Base-by-base conservation (phyloP, 2,888 invertebrate species). In the Lottia gigantea region DNA sequence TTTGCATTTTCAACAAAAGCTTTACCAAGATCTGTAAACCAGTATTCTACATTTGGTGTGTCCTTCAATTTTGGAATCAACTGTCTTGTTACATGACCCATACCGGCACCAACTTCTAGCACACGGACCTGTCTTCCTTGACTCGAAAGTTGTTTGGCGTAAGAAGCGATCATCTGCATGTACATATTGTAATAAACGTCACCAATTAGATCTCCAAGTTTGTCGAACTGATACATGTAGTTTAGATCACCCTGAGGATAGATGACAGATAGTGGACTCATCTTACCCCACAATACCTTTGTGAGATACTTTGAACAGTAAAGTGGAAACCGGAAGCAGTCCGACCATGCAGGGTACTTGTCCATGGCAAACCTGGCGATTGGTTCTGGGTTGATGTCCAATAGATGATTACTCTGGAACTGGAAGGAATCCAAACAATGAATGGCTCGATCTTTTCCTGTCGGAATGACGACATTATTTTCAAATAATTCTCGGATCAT, bases 1-100 rank as follows among this genome's bases (percentile, higher is more conserved):
- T 55, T 55, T 2, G 55, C 55, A 55, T 55, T 55, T 55, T 55
- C 55, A 23, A 55, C 55, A 55, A 55, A 55, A 23, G 55, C 55
- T 23, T 55, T 55, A 55, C 55, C 55, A 55, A 55, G 55, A 19
- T 55, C 55, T 55, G 55, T 55, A 23, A 55, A 55, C 55, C 55
- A 55, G 55, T 55, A 55, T 14, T 55, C 55, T 23, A 55, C 23
- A 14, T 55, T 55, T 23, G 55, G 55, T 15, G 23, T 55, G 23
- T 55, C 23, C 12, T 55, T 55, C 14, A 55, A 23, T 55, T 55
- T 55, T 23, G 55, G 55, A 23, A 55, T 55, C 3, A 55, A 19
- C 23, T 55, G 55, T 55, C 55, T 55, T 55, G 55, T 55, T 55
- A 55, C 55, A 15, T 55, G 55, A 19, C 55, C 55, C 55, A 55